Evolutionary conservation across 2,113 vertebrate species (phyloP).

Genomic region (Rhodinocichla rosea): DNA sequence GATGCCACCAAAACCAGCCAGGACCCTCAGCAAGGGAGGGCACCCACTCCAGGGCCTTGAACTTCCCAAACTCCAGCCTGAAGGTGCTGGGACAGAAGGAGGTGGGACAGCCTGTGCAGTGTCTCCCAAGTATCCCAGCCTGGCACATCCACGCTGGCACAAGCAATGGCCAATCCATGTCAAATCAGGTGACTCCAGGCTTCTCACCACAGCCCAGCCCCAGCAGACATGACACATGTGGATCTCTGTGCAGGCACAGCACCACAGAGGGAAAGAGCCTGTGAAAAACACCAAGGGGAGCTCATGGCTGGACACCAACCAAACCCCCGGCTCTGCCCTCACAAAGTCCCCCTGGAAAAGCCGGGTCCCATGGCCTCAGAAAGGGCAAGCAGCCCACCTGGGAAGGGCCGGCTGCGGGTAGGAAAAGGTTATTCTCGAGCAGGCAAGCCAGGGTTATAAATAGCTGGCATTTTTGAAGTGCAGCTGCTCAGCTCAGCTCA

Average conservation of each 20-base stretch:
- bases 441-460: constrained; percentile 32
- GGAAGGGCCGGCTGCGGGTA: not conserved
- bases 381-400: not conserved
- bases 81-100: not conserved
- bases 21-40: not conserved
- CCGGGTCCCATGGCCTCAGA: fast-evolving
- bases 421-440: not conserved
- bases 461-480: constrained; percentile 32
- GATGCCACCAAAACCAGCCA: not conserved
- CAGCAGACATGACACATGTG: fast-evolving
- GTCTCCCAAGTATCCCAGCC: not conserved
- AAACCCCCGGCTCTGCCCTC: fast-evolving
- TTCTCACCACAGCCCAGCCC: not conserved
- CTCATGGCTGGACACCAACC: fast-evolving
- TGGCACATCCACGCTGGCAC: fast-evolving
- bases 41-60: not conserved
- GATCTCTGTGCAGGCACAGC: not conserved
- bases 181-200: not conserved
- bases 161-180: not conserved
- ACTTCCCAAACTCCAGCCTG: not conserved
- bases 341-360: fast-evolving
- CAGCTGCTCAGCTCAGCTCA: constrained; percentile 33
- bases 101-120: not conserved
- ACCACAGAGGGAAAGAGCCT: fast-evolving
- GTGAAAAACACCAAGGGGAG: not conserved